phyloP scores from a whole-genome alignment of 2,888 invertebrate species.

The Lucinisca nassula region DNA sequence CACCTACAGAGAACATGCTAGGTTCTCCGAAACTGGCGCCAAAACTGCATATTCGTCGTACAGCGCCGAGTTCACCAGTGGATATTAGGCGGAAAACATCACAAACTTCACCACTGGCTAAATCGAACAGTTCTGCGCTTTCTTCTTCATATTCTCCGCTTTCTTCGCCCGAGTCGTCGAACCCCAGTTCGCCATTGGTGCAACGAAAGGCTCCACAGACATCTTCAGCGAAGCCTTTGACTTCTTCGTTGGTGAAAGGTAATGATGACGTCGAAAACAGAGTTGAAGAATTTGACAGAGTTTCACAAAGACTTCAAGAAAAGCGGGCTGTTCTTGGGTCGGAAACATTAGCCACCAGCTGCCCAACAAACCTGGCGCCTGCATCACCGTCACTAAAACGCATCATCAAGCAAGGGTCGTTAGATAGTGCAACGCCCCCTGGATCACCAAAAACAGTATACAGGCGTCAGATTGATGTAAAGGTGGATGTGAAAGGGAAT shows the following conservation, averaged over 20 bases:
- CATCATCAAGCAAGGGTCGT: not conserved
- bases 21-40: not conserved
- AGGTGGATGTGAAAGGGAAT: not conserved
- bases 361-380: not conserved
- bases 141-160: not conserved
- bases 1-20: not conserved
- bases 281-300: not conserved
- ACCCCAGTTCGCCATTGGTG: not conserved
- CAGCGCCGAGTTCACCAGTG: not conserved
- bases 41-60: not conserved
- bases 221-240: not conserved
- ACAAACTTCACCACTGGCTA: not conserved
- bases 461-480: not conserved
- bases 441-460: not conserved
- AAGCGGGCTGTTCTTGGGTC: not conserved
- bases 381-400: not conserved
- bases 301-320: not conserved
- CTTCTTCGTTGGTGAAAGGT: not conserved
- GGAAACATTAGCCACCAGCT: not conserved
- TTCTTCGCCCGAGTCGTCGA: not conserved
- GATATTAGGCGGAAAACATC: not conserved
- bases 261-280: not conserved
- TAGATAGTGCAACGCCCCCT: not conserved
- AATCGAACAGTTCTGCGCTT: not conserved
- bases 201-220: not conserved